Evolutionary conservation across 2,113 vertebrate species (phyloP), one percentile per base, ranked within the genome.

Genomic region (Nibea albiflora): DNA sequence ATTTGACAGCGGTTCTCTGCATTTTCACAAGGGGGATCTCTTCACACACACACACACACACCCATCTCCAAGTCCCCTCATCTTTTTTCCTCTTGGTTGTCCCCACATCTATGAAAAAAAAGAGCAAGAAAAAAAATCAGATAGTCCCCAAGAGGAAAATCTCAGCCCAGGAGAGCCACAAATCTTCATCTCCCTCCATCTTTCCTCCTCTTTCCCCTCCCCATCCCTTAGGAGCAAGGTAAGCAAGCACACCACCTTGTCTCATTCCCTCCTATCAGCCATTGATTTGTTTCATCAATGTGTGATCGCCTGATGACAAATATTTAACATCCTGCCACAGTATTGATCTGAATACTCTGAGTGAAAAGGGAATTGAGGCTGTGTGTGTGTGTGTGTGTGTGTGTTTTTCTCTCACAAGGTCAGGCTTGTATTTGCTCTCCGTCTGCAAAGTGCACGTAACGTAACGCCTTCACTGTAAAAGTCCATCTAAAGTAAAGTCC

Each of bases 281-380:
- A 93, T 92, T 82, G 92, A 93, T 93, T 84, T 81, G 77, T 85
- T 87, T 84, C 84, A 85, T 89, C 89, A 85, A 85, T 83, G 85
- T 79, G 89, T 85, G 88, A 94, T 92, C 15, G 57, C 80, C 89
- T 69, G 80, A 88, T 91, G 91, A 89, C 92, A 93, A 93, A 92
- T 93, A 92, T 93, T 93, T 90, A 92, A 91, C 93, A 82, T 90
- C 88, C 83, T 84, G 80, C 83, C 81, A 79, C 69, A 14, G 66
- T 76, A 93, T 90, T 68, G 91, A 93, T 85, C 68, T 60, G 72
- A 74, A 81, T 57, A 49, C 65, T 73, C 53, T 35, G 78, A 79
- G 85, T 75, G 78, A 79, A 76, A 79, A 39, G 75, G 69, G 77
- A 89, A 88, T 78, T 81, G 80, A 70, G 69, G 76, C 35, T 39